Evolutionary conservation across 2,113 vertebrate species (phyloP).

Genomic region (Malurus melanocephalus): DNA sequence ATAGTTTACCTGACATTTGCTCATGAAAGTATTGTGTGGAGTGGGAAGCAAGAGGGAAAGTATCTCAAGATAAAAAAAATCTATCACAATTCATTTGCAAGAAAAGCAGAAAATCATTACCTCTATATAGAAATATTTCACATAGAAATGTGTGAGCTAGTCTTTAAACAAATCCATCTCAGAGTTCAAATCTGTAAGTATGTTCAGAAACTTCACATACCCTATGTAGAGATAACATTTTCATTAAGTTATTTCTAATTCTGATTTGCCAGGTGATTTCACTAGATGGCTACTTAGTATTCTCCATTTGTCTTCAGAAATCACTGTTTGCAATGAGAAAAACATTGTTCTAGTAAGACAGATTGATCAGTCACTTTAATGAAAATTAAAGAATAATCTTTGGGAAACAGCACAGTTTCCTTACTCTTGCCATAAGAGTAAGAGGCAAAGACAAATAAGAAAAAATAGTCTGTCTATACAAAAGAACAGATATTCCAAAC

Average conservation of each 20-base stretch:
- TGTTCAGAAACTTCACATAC: background rate
- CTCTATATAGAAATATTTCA: background rate
- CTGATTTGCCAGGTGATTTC: background rate
- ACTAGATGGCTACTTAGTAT: background rate
- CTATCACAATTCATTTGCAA: background rate
- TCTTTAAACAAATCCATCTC: background rate
- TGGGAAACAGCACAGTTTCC: background rate
- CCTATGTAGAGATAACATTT: background rate
- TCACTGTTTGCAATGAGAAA: background rate
- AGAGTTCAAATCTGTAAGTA: background rate
- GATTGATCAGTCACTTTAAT: background rate
- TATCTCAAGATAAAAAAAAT: background rate
- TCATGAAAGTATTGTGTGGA: background rate
- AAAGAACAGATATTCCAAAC: background rate
- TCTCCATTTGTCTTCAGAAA: background rate
- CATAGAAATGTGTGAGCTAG: background rate
- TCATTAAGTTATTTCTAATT: background rate
- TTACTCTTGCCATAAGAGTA: background rate
- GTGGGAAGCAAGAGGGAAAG: background rate
- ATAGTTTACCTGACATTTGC: background rate
- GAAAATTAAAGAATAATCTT: background rate
- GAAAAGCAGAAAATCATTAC: background rate
- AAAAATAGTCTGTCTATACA: background rate
- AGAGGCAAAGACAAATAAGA: background rate
- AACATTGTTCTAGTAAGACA: background rate